These are phyloP conservation scores for Hippocampus barbouri DNA, from an alignment of 2,113 vertebrate species.

Conservation along the genomic window DNA sequence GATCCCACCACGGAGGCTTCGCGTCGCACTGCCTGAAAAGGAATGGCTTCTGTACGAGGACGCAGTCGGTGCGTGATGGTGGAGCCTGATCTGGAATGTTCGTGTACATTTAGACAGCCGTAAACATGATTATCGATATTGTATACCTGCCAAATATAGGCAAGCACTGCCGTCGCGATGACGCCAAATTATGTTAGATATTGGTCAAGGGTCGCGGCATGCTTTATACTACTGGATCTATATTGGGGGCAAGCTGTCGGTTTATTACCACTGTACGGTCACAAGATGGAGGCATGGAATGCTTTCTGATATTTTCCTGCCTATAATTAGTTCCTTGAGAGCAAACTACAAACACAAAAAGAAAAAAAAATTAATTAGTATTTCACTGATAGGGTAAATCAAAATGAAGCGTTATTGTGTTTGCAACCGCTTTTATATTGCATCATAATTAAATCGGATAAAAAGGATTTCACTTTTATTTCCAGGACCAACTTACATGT, in stretches of 20 bases:
- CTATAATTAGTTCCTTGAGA: background rate
- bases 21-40: slow-evolving; percentile 54
- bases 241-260: background rate
- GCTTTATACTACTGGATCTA: too few species aligned
- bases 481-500: too few species aligned
- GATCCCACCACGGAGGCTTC: slow-evolving; percentile 58
- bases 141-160: background rate
- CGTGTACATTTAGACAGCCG: slow-evolving; percentile 1
- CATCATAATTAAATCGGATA: too few species aligned
- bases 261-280: background rate
- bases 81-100: slow-evolving; percentile 1
- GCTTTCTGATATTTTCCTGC: background rate
- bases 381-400: background rate
- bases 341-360: background rate
- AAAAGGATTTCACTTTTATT: too few species aligned
- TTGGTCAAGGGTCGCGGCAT: background rate
- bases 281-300: background rate
- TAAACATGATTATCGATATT: background rate
- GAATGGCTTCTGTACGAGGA: slow-evolving; percentile 30
- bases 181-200: background rate
- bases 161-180: background rate
- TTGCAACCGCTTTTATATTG: too few species aligned
- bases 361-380: background rate
- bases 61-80: slow-evolving; percentile 9
- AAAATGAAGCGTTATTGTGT: background rate